Conservation (phyloP, 2,113 vertebrate species). For the Cichladusa arquata region DNA sequence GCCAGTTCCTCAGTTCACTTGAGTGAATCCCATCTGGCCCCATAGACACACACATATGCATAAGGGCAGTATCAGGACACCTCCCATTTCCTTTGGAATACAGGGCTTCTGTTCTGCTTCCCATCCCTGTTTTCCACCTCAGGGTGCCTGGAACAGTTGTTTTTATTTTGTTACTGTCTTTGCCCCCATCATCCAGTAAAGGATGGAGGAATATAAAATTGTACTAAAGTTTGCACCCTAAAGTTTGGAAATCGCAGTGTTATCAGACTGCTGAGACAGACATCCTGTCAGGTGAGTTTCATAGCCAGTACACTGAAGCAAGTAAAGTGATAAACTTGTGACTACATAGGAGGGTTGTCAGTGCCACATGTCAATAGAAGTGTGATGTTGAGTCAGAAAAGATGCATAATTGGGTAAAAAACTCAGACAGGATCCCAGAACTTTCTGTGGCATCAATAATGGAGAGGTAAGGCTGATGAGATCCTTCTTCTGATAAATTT, state of each 20-base stretch:
- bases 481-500: neutral
- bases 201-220: neutral
- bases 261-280: neutral
- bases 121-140: neutral
- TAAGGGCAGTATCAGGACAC: no score
- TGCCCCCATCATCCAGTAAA: neutral
- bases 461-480: neutral
- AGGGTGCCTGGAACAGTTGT: neutral
- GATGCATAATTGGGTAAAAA: neutral
- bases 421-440: neutral
- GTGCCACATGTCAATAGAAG: neutral
- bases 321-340: neutral
- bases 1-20: neutral
- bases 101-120: neutral
- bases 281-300: neutral
- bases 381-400: neutral
- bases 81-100: neutral
- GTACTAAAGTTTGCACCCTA: neutral
- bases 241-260: neutral
- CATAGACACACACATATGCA: no score
- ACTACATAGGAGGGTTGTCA: neutral
- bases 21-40: neutral
- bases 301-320: neutral
- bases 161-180: neutral
- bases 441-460: neutral